phyloP scores from a whole-genome alignment of 2,888 invertebrate genomes.

The Drymonia ruficornis region DNA sequence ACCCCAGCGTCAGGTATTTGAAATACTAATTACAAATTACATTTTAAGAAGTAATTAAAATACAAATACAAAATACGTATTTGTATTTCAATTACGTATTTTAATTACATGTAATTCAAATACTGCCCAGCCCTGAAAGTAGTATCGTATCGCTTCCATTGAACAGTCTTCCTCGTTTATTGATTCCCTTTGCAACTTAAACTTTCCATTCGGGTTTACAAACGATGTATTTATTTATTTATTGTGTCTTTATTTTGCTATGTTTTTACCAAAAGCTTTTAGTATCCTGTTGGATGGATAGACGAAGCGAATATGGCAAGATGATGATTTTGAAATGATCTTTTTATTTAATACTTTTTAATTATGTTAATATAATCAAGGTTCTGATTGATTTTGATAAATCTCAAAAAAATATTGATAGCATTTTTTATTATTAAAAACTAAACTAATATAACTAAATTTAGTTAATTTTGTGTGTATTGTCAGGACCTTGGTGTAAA shows the following conservation, averaged over 20 bases:
- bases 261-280: neutral
- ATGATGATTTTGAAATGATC: neutral
- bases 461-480: neutral
- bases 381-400: neutral
- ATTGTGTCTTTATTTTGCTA: neutral
- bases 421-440: too few relatives aligned
- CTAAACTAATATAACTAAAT: too few relatives aligned
- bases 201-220: slow-evolving; percentile 39
- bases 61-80: slow-evolving; percentile 6
- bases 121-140: slow-evolving; percentile 2
- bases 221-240: slow-evolving; percentile 34
- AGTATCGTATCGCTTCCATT: slow-evolving; percentile 29
- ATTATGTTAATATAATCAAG: neutral
- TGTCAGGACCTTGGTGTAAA: slow-evolving; percentile 3
- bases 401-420: too few relatives aligned
- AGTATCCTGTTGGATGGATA: neutral
- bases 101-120: slow-evolving; percentile 8
- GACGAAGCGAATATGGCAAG: neutral
- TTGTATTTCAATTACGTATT: slow-evolving; percentile 8
- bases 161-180: slow-evolving; percentile 44
- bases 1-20: too few relatives aligned
- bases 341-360: neutral
- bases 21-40: too few relatives aligned
- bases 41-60: slow-evolving; percentile 4
- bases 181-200: slow-evolving; percentile 31